phyloP scores from a whole-genome alignment of 2,113 vertebrate species.

The Hymenochirus boettgeri region DNA sequence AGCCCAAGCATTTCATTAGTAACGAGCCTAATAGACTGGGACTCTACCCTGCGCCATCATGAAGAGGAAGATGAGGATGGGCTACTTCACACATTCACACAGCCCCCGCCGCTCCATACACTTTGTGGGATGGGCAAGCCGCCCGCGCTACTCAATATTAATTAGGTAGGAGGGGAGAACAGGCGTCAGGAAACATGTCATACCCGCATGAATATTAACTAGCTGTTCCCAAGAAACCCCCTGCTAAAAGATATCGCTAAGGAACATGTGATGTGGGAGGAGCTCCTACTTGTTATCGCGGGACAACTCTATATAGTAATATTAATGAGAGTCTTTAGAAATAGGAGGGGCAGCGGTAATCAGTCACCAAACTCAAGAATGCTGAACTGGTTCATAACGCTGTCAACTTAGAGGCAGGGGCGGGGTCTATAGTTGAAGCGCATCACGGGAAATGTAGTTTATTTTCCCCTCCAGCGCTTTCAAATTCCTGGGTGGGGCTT shows the following conservation, averaged over 20 bases:
- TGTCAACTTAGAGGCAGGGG: background rate
- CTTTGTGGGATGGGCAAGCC: slow-evolving; percentile 7
- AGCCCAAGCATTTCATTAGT: background rate
- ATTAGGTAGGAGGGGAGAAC: background rate
- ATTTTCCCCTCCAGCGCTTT: background rate
- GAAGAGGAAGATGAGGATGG: background rate
- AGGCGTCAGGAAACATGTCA: background rate
- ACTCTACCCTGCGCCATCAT: slow-evolving; percentile 30
- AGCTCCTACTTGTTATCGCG: background rate
- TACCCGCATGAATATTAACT: background rate
- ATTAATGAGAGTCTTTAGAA: background rate
- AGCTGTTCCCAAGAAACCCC: background rate
- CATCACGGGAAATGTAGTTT: slow-evolving; percentile 20
- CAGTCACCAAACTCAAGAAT: background rate
- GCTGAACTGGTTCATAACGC: background rate
- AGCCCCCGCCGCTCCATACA: slow-evolving; percentile 18
- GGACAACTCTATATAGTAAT: background rate
- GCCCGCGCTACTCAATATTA: slow-evolving; percentile 24
- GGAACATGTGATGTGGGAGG: background rate
- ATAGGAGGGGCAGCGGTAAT: background rate
- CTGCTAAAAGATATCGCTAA: background rate
- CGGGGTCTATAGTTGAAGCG: background rate
- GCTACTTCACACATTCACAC: slow-evolving; percentile 8
- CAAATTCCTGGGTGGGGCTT: slow-evolving; percentile 16
- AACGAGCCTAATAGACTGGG: slow-evolving; percentile 1